Evolutionary conservation across 2,797 vertebrate species (phyloP).

Genomic region (Rallus crepitans): DNA sequence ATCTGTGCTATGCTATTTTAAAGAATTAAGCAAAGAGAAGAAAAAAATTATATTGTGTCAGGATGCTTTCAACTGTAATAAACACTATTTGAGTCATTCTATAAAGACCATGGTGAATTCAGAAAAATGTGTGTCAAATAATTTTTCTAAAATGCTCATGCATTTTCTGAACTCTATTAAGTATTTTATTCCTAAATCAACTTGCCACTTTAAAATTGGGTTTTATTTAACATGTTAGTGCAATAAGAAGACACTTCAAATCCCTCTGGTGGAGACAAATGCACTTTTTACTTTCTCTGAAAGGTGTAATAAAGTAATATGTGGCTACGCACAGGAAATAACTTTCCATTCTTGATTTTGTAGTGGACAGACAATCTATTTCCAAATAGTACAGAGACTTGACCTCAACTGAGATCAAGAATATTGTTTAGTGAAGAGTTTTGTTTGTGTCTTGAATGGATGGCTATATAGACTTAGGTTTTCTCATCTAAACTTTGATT

Average conservation of each 20-base stretch:
- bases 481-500: neutral
- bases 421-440: neutral
- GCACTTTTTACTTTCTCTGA: neutral
- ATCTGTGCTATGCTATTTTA: conserved; percentile 43
- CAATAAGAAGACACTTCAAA: neutral
- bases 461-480: neutral
- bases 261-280: neutral
- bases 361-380: neutral
- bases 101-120: conserved; percentile 11
- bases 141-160: conserved; percentile 13
- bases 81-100: conserved; percentile 55
- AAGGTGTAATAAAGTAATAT: neutral
- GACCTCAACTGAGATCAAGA: neutral
- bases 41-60: conserved; percentile 15
- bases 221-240: neutral
- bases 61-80: conserved; percentile 38
- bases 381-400: conserved; percentile 2
- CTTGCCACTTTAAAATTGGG: neutral
- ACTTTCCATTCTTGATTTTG: neutral
- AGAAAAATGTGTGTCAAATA: neutral
- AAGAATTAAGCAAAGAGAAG: neutral
- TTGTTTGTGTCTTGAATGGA: neutral
- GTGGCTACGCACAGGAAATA: neutral
- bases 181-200: conserved; percentile 41
- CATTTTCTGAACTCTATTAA: conserved; percentile 36